phyloP scores from a whole-genome alignment of 2,888 invertebrate species.

The Blomia tropicalis region DNA sequence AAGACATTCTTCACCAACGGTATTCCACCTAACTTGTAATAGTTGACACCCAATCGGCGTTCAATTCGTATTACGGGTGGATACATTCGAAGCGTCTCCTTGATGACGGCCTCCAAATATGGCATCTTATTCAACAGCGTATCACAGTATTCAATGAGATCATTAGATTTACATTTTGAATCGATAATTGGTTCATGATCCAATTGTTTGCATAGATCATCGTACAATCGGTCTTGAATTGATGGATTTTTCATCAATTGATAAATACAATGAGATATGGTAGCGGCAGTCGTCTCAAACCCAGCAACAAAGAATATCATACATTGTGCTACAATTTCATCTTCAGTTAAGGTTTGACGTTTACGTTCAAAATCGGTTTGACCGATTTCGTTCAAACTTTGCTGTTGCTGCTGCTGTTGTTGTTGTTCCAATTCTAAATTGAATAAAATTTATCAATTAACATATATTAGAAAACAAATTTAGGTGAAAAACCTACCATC shows the following conservation, averaged over 20 bases:
- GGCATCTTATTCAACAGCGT: neutral
- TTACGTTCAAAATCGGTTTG: no score
- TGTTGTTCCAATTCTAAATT: no score
- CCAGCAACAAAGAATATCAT: constrained; percentile 9
- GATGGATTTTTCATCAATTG: neutral
- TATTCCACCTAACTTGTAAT: constrained; percentile 9
- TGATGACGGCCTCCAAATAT: constrained; percentile 2
- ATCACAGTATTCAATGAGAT: no score
- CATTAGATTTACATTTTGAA: no score
- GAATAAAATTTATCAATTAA: no score
- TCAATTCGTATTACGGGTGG: neutral
- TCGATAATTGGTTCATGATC: no score
- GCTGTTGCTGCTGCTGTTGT: no score
- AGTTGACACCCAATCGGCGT: neutral
- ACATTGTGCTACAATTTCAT: constrained; percentile 8
- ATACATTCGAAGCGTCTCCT: neutral
- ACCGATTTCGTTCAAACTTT: no score
- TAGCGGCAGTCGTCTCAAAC: neutral
- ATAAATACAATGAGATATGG: neutral
- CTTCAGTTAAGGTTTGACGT: neutral
- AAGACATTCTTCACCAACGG: no score
- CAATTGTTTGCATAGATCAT: no score
- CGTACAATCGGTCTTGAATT: neutral
- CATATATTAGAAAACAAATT: no score
- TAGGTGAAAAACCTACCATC: neutral